A percentile compares a stretch with the other conserved stretches of the same genome.
Conservation (phyloP, 2,113 vertebrate species). For the Silurus glanis region DNA sequence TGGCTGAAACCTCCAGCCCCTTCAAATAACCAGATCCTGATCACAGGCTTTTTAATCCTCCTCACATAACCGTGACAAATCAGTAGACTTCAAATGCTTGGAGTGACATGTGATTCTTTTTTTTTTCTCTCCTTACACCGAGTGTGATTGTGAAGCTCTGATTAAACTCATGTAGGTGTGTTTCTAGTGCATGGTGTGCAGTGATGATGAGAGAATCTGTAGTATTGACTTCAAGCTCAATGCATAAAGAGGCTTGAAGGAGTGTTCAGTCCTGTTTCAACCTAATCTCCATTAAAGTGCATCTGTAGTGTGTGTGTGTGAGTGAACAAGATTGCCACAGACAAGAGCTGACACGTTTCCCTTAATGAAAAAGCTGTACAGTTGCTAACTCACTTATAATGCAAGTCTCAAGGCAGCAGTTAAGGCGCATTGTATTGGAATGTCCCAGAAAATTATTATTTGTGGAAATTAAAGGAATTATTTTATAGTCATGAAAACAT, state of each 20-base stretch:
- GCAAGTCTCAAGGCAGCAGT: background rate
- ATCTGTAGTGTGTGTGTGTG: background rate
- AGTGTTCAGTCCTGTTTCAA: background rate
- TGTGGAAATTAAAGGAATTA: background rate
- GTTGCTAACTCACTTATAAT: background rate
- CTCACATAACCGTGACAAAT: constrained; percentile 53
- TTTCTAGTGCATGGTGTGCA: constrained; percentile 20
- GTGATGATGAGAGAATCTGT: background rate
- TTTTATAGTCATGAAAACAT: background rate
- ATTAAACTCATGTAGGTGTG: constrained; percentile 6
- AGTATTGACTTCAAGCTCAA: background rate
- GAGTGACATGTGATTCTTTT: constrained; percentile 41
- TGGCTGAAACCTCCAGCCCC: background rate
- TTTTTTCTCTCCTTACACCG: background rate
- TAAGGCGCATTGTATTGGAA: background rate
- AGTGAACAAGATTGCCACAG: background rate
- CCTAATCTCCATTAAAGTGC: background rate
- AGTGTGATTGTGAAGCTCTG: constrained; percentile 21
- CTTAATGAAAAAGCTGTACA: background rate
- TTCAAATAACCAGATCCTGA: constrained; percentile 53
- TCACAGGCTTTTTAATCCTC: constrained; percentile 68
- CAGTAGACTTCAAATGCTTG: constrained; percentile 57
- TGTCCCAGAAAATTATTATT: background rate
- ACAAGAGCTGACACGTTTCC: background rate
- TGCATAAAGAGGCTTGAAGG: background rate